phyloP scores from a whole-genome alignment of 2,797 vertebrate genomes.

The Danio kyathit region DNA sequence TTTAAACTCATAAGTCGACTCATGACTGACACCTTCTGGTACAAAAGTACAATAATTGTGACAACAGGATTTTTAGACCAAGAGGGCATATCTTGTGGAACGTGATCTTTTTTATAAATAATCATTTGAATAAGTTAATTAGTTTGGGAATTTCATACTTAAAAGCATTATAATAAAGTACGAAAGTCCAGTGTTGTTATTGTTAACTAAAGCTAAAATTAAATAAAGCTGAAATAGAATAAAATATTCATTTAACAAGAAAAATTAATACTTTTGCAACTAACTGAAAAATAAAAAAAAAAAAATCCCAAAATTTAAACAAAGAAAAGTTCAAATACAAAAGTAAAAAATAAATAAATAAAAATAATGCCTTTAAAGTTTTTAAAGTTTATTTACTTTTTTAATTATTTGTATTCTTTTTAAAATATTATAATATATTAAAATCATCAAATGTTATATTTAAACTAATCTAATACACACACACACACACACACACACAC shows the following conservation, averaged over 20 bases:
- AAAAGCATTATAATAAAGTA: neutral
- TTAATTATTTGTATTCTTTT: too few relatives aligned
- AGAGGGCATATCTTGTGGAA: neutral
- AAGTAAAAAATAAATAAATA: neutral
- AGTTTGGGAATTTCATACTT: neutral
- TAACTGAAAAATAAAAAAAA: neutral
- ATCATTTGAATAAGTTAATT: neutral
- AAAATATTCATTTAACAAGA: too few relatives aligned
- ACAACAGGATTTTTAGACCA: neutral
- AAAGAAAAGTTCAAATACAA: neutral
- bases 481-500: too few relatives aligned
- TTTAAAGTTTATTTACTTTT: too few relatives aligned
- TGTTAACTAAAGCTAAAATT: neutral
- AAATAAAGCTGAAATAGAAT: neutral
- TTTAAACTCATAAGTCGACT: slow-evolving; percentile 23
- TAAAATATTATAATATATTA: too few relatives aligned
- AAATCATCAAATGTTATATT: too few relatives aligned
- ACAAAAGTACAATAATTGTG: neutral
- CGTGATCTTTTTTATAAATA: neutral
- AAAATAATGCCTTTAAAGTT: too few relatives aligned
- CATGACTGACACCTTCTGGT: slow-evolving; percentile 66
- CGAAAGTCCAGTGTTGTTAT: neutral
- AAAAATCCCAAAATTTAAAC: neutral
- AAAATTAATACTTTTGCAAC: neutral
- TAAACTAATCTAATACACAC: too few relatives aligned